Evolutionary conservation across 2,113 vertebrate species (phyloP).

Genomic region (Suricata suricatta): DNA sequence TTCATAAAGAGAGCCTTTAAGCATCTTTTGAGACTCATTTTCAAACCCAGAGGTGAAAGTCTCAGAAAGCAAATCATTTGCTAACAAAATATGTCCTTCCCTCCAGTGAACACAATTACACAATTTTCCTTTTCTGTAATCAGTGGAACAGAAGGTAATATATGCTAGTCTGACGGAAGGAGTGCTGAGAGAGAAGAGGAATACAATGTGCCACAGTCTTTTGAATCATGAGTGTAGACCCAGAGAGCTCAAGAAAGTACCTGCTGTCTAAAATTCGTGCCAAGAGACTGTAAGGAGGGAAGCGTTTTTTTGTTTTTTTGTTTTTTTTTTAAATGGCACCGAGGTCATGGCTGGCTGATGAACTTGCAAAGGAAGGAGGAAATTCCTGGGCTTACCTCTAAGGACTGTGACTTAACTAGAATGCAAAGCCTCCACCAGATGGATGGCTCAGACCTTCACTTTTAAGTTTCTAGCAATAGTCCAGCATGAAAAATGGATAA

Average conservation of each 20-base stretch:
- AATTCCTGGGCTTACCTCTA: neutral
- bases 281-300: neutral
- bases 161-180: neutral
- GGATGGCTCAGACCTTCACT: neutral
- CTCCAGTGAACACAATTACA: slow-evolving; percentile 3
- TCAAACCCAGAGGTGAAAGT: neutral
- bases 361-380: neutral
- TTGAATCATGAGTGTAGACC: neutral
- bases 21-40: neutral
- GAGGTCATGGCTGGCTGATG: neutral
- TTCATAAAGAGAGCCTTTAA: neutral
- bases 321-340: neutral
- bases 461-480: neutral
- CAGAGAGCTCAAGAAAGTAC: neutral
- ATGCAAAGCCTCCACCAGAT: neutral
- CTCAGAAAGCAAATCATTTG: neutral
- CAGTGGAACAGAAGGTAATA: neutral
- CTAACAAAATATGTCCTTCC: slow-evolving; percentile 4
- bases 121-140: neutral
- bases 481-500: neutral
- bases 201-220: neutral
- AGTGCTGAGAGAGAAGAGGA: neutral
- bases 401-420: neutral
- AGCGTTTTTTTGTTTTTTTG: no score
- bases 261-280: neutral